Evolutionary conservation across 2,888 invertebrate species (phyloP), one percentile per base, ranked within the genome.

Genomic region (Apamea crenata): DNA sequence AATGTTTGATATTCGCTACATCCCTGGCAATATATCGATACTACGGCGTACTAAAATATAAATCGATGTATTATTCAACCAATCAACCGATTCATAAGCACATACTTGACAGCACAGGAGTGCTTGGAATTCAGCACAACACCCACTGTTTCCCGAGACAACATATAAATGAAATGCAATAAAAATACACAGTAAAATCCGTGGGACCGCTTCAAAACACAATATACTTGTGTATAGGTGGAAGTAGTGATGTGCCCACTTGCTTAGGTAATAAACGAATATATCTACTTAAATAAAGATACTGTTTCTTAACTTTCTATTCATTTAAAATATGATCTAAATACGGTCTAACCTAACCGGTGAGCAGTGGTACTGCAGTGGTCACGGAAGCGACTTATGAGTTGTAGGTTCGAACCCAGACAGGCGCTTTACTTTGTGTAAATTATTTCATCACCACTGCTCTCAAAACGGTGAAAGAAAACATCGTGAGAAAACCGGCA

Each of bases 141-240:
- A 80, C 66, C 44, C n/a, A 78, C 36, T 75, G 82, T 89, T 89
- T 82, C 82, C 88, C 81, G 86, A 85, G 81, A 86, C 86, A 86
- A 82, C 87, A 86, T 87, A 90, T 91, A 91, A 89, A 90, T 89
- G 88, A 84, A 87, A 87, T 81, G 81, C 77, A 79, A 87, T 92
- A 92, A 92, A 91, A 91, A 86, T 88, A 87, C 83, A 87, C 88
- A 84, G 88, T 91, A 90, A 92, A 91, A 91, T 91, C 86, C 78
- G 81, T 75, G 84, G 68, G 76, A 65, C 74, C 80, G 78, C 77
- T 80, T 80, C 78, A 71, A 73, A 74, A 80, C 53, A 82, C 75
- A 61, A 84, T 85, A 81, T 85, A 78, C 74, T 70, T 74, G 69
- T 25, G 65, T 72, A 44, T 50, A 70, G 25, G 44, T 68, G 14